phyloP scores from a whole-genome alignment of 2,113 vertebrate species.

The Etia nguti region DNA sequence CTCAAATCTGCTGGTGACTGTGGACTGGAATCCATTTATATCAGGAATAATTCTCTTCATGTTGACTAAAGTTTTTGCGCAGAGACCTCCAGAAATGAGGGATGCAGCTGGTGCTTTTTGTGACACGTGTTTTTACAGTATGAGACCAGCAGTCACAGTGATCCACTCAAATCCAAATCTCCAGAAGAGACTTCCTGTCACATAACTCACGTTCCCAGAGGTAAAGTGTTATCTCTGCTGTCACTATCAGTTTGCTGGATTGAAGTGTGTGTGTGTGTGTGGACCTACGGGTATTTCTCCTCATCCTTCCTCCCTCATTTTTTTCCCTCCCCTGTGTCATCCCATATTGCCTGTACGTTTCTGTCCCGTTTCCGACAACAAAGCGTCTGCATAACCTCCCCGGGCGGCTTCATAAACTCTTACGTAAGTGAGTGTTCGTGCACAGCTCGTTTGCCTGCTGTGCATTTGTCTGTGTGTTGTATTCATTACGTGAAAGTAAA shows the following conservation, averaged over 20 bases:
- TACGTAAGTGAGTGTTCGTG: conserved; percentile 33
- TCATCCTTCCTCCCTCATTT: neutral
- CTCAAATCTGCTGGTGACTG: neutral
- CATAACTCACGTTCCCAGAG: conserved; percentile 49
- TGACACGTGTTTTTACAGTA: conserved; percentile 14
- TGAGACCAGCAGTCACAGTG: conserved; percentile 1
- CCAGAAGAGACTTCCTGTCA: conserved; percentile 47
- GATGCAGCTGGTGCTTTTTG: conserved; percentile 32
- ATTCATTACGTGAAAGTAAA: neutral
- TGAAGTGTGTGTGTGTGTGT: neutral
- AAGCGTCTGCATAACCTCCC: conserved; percentile 13
- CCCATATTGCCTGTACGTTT: neutral
- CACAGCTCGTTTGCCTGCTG: neutral
- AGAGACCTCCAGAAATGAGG: conserved; percentile 4
- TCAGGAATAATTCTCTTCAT: neutral
- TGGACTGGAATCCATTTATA: neutral
- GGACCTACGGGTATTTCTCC: neutral
- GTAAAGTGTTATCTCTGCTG: conserved; percentile 18
- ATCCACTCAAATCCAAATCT: conserved; percentile 19
- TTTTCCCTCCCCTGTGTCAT: neutral
- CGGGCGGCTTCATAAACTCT: conserved; percentile 30
- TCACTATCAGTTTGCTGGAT: conserved; percentile 17
- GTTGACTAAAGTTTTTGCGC: neutral
- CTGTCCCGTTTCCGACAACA: conserved; percentile 14
- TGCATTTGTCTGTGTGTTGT: conserved; percentile 1